Evolutionary conservation across 1,140 invertebrate species (phyloP), one percentile per base, ranked within the genome.

Genomic region (Rhynchophorus ferrugineus): DNA sequence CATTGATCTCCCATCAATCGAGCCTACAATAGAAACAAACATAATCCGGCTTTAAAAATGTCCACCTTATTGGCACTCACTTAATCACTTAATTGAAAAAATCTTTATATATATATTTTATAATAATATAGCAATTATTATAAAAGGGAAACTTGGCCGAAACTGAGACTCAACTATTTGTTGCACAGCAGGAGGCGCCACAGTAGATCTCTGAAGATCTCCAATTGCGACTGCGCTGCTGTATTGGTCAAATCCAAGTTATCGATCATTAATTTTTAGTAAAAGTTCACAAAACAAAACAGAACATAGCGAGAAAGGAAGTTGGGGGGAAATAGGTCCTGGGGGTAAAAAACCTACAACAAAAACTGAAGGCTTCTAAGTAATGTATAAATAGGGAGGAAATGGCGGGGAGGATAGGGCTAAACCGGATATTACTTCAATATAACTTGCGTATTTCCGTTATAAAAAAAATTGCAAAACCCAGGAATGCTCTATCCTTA

Each of bases 271-370:
- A n/a, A n/a, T n/a, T n/a, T n/a, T n/a, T n/a, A n/a, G n/a, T n/a
- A n/a, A n/a, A n/a, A n/a, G n/a, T n/a, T n/a, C n/a, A n/a, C n/a
- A n/a, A n/a, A n/a, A n/a, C n/a, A n/a, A n/a, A n/a, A n/a, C n/a
- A n/a, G n/a, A n/a, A n/a, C n/a, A n/a, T n/a, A n/a, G n/a, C n/a
- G n/a, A n/a, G n/a, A n/a, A n/a, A n/a, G n/a, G n/a, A n/a, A n/a
- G n/a, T n/a, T n/a, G n/a, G n/a, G n/a, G n/a, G n/a, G 83, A 5
- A 79, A 70, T 1, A 85, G 85, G 66, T 89, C 87, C 14, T 75
- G 73, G 3, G 86, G 85, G 7, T 85, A 78, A 66, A 88, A 84
- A 69, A 87, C 87, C 24, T 89, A 75, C n/a, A 66, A 44, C 1
- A 75, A 54, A 3, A 75, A 54, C 55, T 75, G 72, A 41, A 70